Evolutionary conservation across 2,888 invertebrate genomes (phyloP).

Genomic region (Trichogramma dendrolimi): DNA sequence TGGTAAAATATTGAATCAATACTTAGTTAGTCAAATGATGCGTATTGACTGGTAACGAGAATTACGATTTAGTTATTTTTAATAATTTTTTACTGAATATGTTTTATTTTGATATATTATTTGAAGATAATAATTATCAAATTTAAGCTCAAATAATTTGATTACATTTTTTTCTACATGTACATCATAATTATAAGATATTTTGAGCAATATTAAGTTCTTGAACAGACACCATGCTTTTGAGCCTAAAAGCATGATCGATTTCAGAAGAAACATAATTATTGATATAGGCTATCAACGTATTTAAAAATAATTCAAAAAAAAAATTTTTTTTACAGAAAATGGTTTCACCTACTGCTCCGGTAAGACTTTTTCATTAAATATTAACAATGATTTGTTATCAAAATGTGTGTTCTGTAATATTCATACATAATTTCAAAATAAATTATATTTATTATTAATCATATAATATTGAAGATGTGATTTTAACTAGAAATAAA

Average conservation of each 20-base stretch:
- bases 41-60: background rate
- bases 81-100: background rate
- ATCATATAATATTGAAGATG: too few species aligned
- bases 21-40: background rate
- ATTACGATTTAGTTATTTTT: background rate
- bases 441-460: background rate
- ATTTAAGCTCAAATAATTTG: background rate
- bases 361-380: constrained; percentile 41
- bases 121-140: background rate
- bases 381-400: background rate
- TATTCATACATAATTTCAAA: background rate
- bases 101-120: background rate
- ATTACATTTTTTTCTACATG: background rate
- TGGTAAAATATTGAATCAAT: background rate
- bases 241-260: too few species aligned
- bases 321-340: constrained; percentile 41
- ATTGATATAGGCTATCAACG: too few species aligned
- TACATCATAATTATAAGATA: background rate
- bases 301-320: too few species aligned
- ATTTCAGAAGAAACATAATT: too few species aligned
- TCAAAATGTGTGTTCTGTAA: background rate
- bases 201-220: too few species aligned
- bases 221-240: too few species aligned
- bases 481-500: too few species aligned
- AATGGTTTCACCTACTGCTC: constrained; percentile 49